Percentiles rank a stretch among this genome's conserved stretches.
Evolutionary conservation across 2,888 invertebrate genomes (phyloP).

Genomic region (Xanthorhoe designata): DNA sequence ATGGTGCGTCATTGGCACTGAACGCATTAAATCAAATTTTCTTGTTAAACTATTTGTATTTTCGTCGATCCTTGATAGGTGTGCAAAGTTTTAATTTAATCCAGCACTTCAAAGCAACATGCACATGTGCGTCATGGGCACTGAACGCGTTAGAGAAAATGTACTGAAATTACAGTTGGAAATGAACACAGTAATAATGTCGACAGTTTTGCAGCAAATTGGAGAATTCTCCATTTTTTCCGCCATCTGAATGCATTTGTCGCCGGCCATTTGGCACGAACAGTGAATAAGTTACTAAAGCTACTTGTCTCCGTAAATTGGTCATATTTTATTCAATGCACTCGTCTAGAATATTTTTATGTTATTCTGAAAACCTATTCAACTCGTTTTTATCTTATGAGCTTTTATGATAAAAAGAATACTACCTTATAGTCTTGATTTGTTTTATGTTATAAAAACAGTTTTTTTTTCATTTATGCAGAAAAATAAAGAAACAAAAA

Average conservation of each 20-base stretch:
- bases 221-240: background rate
- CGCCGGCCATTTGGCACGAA: constrained; percentile 14
- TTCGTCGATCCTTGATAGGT: too few species aligned
- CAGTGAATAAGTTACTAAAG: constrained; percentile 3
- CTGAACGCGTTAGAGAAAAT: too few species aligned
- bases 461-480: too few species aligned
- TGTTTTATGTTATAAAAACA: too few species aligned
- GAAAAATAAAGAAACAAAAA: too few species aligned
- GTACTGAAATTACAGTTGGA: background rate
- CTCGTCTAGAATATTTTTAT: background rate
- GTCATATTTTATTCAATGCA: constrained; percentile 2
- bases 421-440: too few species aligned
- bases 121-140: too few species aligned
- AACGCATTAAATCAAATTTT: too few species aligned
- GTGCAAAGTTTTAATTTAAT: too few species aligned
- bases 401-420: too few species aligned
- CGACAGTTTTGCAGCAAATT: background rate
- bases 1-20: too few species aligned
- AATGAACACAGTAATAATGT: background rate
- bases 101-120: background rate
- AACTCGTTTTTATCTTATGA: background rate
- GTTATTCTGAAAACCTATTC: background rate
- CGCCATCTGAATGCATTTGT: constrained; percentile 6
- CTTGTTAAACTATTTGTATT: too few species aligned
- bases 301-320: constrained; percentile 8